A percentile compares a stretch with the other conserved stretches of the same genome.
phyloP scores from a whole-genome alignment of 2,888 invertebrate species.

The Abrostola triplasia region DNA sequence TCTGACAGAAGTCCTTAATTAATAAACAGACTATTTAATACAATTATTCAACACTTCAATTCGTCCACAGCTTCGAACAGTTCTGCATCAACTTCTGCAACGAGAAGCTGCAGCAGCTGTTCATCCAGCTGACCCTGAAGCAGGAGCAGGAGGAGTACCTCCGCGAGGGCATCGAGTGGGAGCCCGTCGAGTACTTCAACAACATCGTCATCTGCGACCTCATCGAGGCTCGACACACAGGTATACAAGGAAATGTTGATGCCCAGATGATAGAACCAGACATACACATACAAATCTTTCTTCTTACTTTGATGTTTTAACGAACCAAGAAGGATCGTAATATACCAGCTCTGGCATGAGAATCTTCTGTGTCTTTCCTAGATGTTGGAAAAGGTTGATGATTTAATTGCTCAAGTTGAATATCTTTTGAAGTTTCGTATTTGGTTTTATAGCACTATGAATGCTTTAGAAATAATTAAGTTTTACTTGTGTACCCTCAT shows the following conservation, averaged over 20 bases:
- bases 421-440: too few relatives aligned
- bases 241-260: constrained; percentile 78
- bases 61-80: constrained; percentile 92
- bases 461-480: too few relatives aligned
- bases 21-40: background rate
- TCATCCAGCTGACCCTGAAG: constrained; percentile 96
- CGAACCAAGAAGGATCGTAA: too few relatives aligned
- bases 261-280: background rate
- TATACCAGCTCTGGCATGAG: too few relatives aligned
- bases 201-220: constrained; percentile 98
- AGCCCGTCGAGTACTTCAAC: constrained; percentile 95
- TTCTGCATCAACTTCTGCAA: constrained; percentile 99
- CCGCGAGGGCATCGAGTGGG: constrained; percentile 97
- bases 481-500: too few relatives aligned
- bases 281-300: too few relatives aligned
- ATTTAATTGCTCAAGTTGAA: too few relatives aligned
- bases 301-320: background rate
- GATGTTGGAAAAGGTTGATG: too few relatives aligned
- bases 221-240: constrained; percentile 96
- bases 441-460: too few relatives aligned
- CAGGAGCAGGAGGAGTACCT: constrained; percentile 98
- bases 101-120: constrained; percentile 97
- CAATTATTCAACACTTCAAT: background rate
- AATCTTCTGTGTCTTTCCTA: too few relatives aligned
- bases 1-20: too few relatives aligned